Conservation (phyloP, 1,140 invertebrate genomes). For the Pteromalus puparum region DNA sequence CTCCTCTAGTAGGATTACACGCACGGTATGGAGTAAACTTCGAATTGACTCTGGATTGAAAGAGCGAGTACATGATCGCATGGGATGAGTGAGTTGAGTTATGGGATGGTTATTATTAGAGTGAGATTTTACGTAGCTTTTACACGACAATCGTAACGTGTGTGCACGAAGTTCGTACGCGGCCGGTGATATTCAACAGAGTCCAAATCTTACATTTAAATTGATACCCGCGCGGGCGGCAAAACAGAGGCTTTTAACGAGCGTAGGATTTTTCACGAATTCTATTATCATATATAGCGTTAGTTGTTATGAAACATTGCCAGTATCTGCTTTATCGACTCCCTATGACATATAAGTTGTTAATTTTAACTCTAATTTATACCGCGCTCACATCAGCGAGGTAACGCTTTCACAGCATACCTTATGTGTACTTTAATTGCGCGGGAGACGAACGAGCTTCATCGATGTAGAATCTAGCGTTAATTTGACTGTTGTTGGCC, state of each 20-base stretch:
- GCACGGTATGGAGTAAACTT: slow-evolving; percentile 16
- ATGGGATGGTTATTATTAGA: too few species aligned
- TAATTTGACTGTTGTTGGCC: not conserved
- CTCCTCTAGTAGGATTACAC: not conserved
- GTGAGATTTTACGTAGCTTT: too few species aligned
- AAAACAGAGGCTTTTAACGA: too few species aligned
- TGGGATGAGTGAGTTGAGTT: too few species aligned
- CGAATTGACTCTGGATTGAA: not conserved
- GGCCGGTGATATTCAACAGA: too few species aligned
- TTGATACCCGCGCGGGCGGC: too few species aligned
- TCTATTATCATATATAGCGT: not conserved
- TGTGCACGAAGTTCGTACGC: not conserved
- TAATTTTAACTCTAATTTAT: not conserved
- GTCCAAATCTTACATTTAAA: too few species aligned
- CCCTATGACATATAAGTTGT: not conserved
- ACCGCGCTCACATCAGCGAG: too few species aligned
- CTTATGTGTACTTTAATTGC: not conserved
- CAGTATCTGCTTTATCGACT: not conserved
- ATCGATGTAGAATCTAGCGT: not conserved
- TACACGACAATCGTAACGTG: too few species aligned
- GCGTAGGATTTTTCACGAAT: not conserved
- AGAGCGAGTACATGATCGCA: too few species aligned
- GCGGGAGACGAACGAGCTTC: not conserved
- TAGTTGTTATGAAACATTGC: not conserved
- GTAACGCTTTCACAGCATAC: not conserved